Evolutionary conservation across 2,113 vertebrate genomes (phyloP).

Genomic region (Turdus rufiventris): DNA sequence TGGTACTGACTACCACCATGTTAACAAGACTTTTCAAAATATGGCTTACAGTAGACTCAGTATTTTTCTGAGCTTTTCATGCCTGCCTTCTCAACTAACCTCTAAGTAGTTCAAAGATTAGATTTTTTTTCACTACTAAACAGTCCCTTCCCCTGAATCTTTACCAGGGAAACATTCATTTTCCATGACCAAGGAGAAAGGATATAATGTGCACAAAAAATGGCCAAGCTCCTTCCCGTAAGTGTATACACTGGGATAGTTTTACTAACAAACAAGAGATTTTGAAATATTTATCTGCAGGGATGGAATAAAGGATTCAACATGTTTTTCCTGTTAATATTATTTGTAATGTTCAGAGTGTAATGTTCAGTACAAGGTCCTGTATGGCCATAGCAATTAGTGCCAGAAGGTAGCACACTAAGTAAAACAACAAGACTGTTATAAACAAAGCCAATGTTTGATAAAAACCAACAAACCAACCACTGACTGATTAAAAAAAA

Average conservation of each 20-base stretch:
- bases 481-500: neutral
- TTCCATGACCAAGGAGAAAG: neutral
- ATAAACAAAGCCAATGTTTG: neutral
- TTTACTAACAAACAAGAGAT: conserved; percentile 23
- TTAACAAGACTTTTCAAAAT: neutral
- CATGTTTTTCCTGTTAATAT: conserved; percentile 20
- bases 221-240: neutral
- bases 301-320: conserved; percentile 21
- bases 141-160: neutral
- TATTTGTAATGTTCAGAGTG: neutral
- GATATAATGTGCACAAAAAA: neutral
- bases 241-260: neutral
- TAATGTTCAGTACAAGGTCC: neutral
- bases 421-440: neutral
- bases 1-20: neutral
- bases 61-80: neutral
- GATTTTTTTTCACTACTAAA: neutral
- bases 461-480: neutral
- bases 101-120: neutral
- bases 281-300: conserved; percentile 11
- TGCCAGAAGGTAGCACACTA: neutral
- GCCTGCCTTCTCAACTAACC: neutral
- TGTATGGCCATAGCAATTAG: neutral
- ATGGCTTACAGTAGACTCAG: neutral
- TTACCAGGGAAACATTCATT: neutral